These are phyloP conservation scores for Sarcophaga bullata DNA, from an alignment of 1,140 invertebrate genomes.

Conservation along the genomic window DNA sequence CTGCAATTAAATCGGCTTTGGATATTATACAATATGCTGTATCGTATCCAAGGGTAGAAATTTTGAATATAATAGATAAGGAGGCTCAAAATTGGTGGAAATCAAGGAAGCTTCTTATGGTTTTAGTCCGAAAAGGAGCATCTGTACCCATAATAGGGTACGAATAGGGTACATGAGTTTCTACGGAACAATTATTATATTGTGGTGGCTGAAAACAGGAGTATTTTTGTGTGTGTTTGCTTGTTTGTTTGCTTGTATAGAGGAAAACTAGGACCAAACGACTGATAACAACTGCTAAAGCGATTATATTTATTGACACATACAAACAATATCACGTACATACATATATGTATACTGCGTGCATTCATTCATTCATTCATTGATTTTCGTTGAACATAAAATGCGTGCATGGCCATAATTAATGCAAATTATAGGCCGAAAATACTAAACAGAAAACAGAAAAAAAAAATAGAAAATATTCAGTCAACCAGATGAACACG, in stretches of 20 bases:
- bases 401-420: constrained; percentile 16
- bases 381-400: background rate
- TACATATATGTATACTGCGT: background rate
- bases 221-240: background rate
- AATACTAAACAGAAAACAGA: background rate
- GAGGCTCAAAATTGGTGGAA: no score
- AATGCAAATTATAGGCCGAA: constrained; percentile 17
- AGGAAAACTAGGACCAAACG: background rate
- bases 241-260: background rate
- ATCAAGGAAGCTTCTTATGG: no score
- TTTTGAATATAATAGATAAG: no score
- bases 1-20: no score
- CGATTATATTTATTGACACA: constrained; percentile 19
- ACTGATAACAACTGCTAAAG: background rate
- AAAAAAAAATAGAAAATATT: background rate
- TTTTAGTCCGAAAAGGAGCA: no score
- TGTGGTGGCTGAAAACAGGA: background rate
- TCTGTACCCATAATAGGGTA: no score
- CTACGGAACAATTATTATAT: background rate
- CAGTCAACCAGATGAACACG: constrained; percentile 19
- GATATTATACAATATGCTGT: no score
- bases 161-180: no score
- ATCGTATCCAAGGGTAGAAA: no score
- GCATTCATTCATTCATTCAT: background rate
- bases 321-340: no score